Percentiles rank a stretch among this genome's conserved stretches.
Evolutionary conservation across 2,797 vertebrate genomes (phyloP).

Genomic region (Pyrocephalus nanus): DNA sequence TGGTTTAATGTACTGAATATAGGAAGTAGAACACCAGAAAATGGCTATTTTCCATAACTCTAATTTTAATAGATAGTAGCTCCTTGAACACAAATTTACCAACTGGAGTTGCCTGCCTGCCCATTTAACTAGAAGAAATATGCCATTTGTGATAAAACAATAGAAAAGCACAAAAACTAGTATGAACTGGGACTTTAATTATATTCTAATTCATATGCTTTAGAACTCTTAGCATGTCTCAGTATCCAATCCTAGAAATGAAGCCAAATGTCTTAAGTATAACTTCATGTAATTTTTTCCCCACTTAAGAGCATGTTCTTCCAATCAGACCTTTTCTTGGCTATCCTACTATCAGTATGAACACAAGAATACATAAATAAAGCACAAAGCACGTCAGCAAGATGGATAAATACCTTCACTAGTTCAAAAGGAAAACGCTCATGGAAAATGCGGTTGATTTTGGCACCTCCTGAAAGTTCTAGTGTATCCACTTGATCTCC

Average conservation of each 20-base stretch:
- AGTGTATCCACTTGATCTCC: constrained; percentile 89
- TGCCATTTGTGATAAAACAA: not conserved
- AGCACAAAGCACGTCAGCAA: not conserved
- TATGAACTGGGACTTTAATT: not conserved
- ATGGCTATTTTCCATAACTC: not conserved
- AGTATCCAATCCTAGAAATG: not conserved
- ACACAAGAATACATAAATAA: not conserved
- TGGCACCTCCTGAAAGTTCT: constrained; percentile 90
- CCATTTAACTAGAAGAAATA: not conserved
- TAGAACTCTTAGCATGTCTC: not conserved
- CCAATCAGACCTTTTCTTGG: not conserved
- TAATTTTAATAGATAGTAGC: not conserved
- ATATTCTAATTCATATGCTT: not conserved
- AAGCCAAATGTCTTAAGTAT: not conserved
- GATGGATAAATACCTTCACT: constrained; percentile 85
- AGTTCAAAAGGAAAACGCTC: constrained; percentile 93
- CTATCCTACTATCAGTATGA: not conserved
- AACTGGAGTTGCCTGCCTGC: not conserved
- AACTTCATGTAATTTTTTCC: not conserved
- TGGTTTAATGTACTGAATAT: not conserved
- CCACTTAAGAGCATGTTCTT: not conserved
- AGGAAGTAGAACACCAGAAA: not conserved
- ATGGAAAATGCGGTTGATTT: constrained; percentile 94
- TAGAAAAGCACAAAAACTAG: not conserved
- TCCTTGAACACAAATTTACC: not conserved